These are phyloP conservation scores for Eueides isabella DNA, from an alignment of 1,140 invertebrate genomes.

Conservation along the genomic window DNA sequence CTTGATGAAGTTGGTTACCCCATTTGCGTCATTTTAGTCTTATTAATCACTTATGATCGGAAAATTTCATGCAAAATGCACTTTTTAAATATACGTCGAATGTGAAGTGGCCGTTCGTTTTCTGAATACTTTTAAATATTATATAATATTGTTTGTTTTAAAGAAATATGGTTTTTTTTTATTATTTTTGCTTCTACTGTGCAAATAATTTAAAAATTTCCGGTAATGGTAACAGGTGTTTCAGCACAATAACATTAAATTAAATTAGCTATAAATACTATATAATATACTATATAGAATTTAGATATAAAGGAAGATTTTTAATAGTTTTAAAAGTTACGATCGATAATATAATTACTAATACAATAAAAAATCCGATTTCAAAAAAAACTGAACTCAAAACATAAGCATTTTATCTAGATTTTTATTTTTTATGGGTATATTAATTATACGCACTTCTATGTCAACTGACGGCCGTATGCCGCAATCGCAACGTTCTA, in stretches of 20 bases:
- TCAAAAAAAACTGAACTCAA: not conserved
- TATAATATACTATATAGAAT: not conserved
- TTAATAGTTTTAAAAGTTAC: not conserved
- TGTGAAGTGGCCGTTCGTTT: not conserved
- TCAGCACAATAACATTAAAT: no score
- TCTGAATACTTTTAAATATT: not conserved
- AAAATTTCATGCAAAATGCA: constrained; percentile 10
- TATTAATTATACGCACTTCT: constrained; percentile 3
- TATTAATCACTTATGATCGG: not conserved
- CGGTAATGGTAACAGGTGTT: not conserved
- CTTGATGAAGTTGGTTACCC: not conserved
- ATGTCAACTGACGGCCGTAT: constrained; percentile 13
- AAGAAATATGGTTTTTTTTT: not conserved
- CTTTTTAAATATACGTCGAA: constrained; percentile 3
- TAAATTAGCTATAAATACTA: not conserved
- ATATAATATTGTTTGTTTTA: not conserved
- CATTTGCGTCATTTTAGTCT: constrained; percentile 6
- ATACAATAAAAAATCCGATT: not conserved
- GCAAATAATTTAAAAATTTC: not conserved
- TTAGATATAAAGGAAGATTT: not conserved
- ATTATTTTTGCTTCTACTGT: not conserved
- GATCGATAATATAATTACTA: no score
- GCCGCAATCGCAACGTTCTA: constrained; percentile 9
- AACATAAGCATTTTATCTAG: not conserved
- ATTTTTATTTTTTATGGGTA: not conserved